Base-by-base conservation (phyloP, 2,113 vertebrate genomes). In the Sorex araneus region DNA sequence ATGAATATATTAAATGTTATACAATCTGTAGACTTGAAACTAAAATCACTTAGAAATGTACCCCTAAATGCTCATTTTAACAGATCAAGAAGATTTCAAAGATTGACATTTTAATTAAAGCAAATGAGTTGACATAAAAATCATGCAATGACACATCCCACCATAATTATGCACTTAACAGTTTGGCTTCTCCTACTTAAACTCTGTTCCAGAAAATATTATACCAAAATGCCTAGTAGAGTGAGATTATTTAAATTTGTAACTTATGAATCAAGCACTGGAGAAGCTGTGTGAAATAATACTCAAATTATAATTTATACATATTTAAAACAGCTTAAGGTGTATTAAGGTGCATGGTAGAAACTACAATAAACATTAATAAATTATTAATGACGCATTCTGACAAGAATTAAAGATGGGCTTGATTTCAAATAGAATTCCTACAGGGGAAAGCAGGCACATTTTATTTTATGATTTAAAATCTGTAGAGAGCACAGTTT, bases 21-120 rank as follows among this genome's bases (percentile, higher is more conserved):
- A 75, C 4, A 76, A 15, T 88, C 54, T 73, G 30, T 77, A 60
- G 1, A 50, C 94, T 80, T 25, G 23, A 93, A 96, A 77, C 43
- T 75, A 73, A 92, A 90, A 76, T 91, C 0, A 18, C 47, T 96
- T 57, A 91, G 71, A 95, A 74, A 94, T 93, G 28, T 8, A 60
- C 16, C 27, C 50, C 63, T 63, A 57, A 79, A 83, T 73, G 64
- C 84, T 94, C 88, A 94, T 87, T 92, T 16, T 80, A 83, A 40
- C 71, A 94, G 21, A 11, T 50, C 50, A 69, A 78, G 95, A 36
- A 91, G 54, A 80, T 96, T 94, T 97, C 76, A 89, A 96, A 97
- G 8, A 80, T 79, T 96, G 94, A 89, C 16, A 89, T 93, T 97
- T 97, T 97, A 97, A 97, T 97, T 96, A 97, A 97, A 94, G 84